Conservation (phyloP, 2,888 invertebrate species). For the Ptychoptera contaminata region DNA sequence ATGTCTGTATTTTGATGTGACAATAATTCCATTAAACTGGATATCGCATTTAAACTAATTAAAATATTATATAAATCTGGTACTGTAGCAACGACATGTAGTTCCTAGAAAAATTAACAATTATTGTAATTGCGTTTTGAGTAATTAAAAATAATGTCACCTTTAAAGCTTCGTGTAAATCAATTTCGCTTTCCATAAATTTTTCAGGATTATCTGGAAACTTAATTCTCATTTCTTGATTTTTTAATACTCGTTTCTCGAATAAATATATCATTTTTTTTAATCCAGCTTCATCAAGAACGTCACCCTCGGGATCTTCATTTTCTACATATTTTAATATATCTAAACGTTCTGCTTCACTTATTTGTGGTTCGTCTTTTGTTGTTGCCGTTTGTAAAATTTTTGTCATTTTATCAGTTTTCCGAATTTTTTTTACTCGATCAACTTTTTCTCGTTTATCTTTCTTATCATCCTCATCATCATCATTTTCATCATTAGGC, state of each 20-base stretch:
- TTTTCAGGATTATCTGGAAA: conserved; percentile 94
- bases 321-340: conserved; percentile 72
- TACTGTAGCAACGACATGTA: conserved; percentile 75
- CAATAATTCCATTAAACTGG: conserved; percentile 79
- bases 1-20: conserved; percentile 86
- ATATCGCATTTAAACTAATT: conserved; percentile 76
- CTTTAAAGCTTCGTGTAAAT: conserved; percentile 76
- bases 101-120: not conserved
- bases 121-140: conserved; percentile 62
- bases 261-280: conserved; percentile 82
- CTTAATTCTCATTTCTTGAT: conserved; percentile 96
- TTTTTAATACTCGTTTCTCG: conserved; percentile 85
- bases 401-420: not conserved
- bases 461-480: conserved; percentile 49
- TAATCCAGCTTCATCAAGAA: conserved; percentile 71
- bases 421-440: conserved; percentile 34
- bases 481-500: conserved; percentile 33
- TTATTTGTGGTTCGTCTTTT: conserved; percentile 40
- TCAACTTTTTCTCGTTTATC: conserved; percentile 27
- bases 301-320: conserved; percentile 68
- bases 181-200: conserved; percentile 96
- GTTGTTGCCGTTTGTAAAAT: conserved; percentile 7
- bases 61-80: conserved; percentile 88
- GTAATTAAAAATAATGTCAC: conserved; percentile 25
- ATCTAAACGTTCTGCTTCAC: conserved; percentile 61